phyloP scores from a whole-genome alignment of 2,113 vertebrate species.

The Pelodiscus sinensis region DNA sequence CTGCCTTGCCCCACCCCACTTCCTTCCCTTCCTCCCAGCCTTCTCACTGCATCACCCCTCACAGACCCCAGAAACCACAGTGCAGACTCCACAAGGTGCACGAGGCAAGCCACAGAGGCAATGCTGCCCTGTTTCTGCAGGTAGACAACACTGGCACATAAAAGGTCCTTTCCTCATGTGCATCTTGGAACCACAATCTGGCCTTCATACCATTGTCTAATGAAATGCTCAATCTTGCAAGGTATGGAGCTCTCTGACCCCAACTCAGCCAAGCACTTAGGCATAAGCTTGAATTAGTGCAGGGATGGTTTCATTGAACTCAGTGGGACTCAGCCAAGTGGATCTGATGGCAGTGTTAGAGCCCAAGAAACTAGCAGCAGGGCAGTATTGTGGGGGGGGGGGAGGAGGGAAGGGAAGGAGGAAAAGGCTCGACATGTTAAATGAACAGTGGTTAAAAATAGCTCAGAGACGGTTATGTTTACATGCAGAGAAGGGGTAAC shows the following conservation, averaged over 20 bases:
- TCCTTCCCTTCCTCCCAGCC: background rate
- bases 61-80: background rate
- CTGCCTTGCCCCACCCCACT: background rate
- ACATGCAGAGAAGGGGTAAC: background rate
- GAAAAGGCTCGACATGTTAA: background rate
- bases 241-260: background rate
- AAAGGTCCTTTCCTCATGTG: accelerated
- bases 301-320: background rate
- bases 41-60: background rate
- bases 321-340: background rate
- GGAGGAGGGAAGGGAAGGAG: too few species aligned
- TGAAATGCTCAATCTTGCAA: background rate
- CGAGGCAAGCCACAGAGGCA: background rate
- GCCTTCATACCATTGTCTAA: background rate
- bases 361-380: background rate
- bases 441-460: background rate
- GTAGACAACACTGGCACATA: background rate
- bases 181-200: background rate
- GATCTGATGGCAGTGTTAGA: background rate
- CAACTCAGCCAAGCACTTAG: background rate
- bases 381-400: background rate
- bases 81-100: background rate
- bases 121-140: background rate
- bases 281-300: background rate
- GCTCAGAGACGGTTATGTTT: background rate